Base-by-base conservation (phyloP, 1,140 invertebrate genomes). In the Coenobita brevimanus region DNA sequence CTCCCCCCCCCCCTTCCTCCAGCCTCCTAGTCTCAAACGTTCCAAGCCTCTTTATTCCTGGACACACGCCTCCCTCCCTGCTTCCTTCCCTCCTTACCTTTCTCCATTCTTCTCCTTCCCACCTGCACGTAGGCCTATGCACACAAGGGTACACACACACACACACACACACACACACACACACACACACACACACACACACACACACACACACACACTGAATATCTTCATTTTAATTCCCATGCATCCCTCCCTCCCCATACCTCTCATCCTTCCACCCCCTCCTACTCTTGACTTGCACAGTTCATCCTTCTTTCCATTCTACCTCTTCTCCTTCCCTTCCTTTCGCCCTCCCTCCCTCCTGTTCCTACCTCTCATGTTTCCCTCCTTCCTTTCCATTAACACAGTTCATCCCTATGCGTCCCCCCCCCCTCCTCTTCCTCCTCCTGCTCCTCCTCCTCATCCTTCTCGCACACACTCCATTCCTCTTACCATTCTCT, bases 91-190 rank as follows among this genome's bases (percentile, higher is more conserved):
- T 3, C 30, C 62, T 3, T 64, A 3, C 62, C 17, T 30, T 3
- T 64, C 17, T 30, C 30, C 17, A 10, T 67, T 33, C 62, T 67
- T 33, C 15, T 67, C 62, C 62, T 67, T 33, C 62, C 36, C 62
- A 24, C 36, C 62, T 10, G 27, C 62, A 3, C n/a, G n/a, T n/a
- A n/a, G n/a, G n/a, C n/a, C n/a, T n/a, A 1, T 17, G 2, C 21
- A 62, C 57, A 62, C 57, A 62, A 17, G 27, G 17, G 27, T 24
- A 62, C 57, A 62, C 57, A 62, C 57, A 62, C 57, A 62, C 57
- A 62, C 57, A 62, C 57, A 62, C 57, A 62, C 57, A 62, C 57
- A 62, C 57, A 62, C 57, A 62, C 57, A 62, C 57, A 62, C 57
- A 62, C 57, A 62, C 57, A 62, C 57, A 62, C 57, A 62, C 57